Percentiles rank a stretch among this genome's conserved stretches.
These are phyloP conservation scores for Stictonetta naevosa DNA, from an alignment of 2,113 vertebrate genomes.

Conservation along the genomic window DNA sequence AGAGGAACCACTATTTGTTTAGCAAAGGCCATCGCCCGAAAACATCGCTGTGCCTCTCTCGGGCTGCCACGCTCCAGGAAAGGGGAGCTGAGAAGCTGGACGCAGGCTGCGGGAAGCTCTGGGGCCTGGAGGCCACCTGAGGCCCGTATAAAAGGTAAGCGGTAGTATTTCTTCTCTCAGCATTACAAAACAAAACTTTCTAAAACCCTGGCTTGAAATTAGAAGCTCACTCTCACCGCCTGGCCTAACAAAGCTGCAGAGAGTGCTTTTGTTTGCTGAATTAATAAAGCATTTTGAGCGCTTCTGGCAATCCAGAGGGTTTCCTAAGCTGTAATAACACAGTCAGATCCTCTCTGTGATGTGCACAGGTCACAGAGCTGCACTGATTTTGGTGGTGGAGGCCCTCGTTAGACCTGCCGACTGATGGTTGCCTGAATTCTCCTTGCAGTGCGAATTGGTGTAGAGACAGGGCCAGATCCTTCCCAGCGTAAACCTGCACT, in stretches of 20 bases:
- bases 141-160: neutral
- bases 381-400: neutral
- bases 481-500: neutral
- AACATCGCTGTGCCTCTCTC: neutral
- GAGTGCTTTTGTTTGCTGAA: neutral
- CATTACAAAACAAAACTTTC: neutral
- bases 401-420: neutral
- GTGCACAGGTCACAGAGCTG: neutral
- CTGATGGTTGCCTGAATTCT: neutral
- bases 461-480: neutral
- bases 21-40: neutral
- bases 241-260: neutral
- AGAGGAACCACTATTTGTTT: conserved; percentile 38
- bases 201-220: neutral
- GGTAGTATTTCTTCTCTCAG: neutral
- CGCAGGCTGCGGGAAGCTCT: neutral
- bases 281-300: neutral
- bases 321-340: conserved; percentile 19
- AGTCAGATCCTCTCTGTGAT: neutral
- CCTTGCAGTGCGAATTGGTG: conserved; percentile 14
- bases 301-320: neutral
- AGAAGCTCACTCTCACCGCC: neutral
- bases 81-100: neutral
- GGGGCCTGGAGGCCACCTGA: neutral
- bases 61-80: neutral